phyloP scores from a whole-genome alignment of 2,888 invertebrate species.

The Pristionchus mayeri region DNA sequence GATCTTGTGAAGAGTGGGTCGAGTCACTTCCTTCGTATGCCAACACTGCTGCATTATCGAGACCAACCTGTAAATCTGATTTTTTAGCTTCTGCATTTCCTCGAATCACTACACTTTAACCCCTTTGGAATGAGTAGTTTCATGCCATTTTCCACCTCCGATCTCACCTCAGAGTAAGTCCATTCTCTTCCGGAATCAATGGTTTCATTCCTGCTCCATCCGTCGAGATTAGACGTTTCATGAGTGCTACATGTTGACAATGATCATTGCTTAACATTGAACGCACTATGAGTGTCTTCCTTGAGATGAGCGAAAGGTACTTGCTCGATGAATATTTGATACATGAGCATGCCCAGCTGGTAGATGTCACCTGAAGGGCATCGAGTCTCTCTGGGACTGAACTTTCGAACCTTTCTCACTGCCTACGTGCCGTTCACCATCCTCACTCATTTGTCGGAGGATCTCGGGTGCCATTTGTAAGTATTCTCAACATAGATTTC shows the following conservation, averaged over 20 bases:
- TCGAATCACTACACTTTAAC: background rate
- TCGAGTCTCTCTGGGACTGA: too few relatives aligned
- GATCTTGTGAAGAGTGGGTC: conserved; percentile 61
- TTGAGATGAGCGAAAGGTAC: conserved; percentile 54
- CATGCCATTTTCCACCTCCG: background rate
- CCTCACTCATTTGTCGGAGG: conserved; percentile 52
- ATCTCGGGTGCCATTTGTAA: conserved; percentile 62
- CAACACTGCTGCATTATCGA: conserved; percentile 48
- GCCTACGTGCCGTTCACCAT: background rate
- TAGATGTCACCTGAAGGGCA: conserved; percentile 59
- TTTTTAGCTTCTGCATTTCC: background rate
- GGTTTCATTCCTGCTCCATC: background rate
- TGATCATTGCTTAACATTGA: background rate
- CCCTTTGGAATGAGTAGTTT: too few relatives aligned
- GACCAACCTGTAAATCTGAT: background rate
- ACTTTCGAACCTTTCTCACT: background rate
- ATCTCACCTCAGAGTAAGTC: conserved; percentile 2
- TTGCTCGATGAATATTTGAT: conserved; percentile 61
- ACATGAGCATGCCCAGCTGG: conserved; percentile 64
- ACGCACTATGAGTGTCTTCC: background rate
- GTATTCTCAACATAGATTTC: conserved; percentile 54
- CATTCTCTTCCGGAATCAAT: conserved; percentile 4
- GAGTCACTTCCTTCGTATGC: conserved; percentile 46
- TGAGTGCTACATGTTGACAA: background rate
- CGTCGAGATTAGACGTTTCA: background rate